Base-by-base conservation (phyloP, 1,140 invertebrate genomes). In the Bathynomus jamesi region DNA sequence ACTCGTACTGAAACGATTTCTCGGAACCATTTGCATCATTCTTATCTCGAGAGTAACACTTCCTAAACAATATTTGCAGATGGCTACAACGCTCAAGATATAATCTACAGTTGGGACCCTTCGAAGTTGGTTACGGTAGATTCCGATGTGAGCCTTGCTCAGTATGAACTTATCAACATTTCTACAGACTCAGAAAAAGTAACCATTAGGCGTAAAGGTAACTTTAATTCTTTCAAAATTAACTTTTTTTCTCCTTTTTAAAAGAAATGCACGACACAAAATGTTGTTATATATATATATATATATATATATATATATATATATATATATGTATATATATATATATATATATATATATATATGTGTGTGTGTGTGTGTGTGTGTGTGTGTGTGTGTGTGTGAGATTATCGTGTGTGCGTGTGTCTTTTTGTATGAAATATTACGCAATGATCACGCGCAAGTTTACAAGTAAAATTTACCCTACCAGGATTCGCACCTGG, bases 71-170 rank as follows among this genome's bases (percentile, higher is more conserved):
- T 30, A 11, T 24, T 28, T 62, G 1, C 74, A 87, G 86, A 86
- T 79, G 87, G 85, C 0, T 88, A 87, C 79, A 84, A 82, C 10
- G 80, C 79, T 3, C 79, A 83, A 11, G 87, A 88, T 72, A 79
- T 88, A 0, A 70, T 84, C 1, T 88, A 87, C 78, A 74, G 79
- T 65, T 88, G 87, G 87, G 82, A 82, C 28, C 78, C 78, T 29
- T 67, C 78, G 27, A 75, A 78, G 17, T 72, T 78, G 0, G 81
- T 83, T 3, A 78, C 72, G 10, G 25, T 78, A 8, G 81, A 82
- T 69, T 70, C 75, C n/a, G 81, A 80, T 13, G 78, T 83, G 24
- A 81, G 81, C 67, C 64, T 83, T 28, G 82, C 82, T 27, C 82
- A 83, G 74, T 83, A 82, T 69, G 80, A 82, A 63, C 74, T 83